phyloP scores from a whole-genome alignment of 2,888 invertebrate genomes.

The Drosophila borealis region DNA sequence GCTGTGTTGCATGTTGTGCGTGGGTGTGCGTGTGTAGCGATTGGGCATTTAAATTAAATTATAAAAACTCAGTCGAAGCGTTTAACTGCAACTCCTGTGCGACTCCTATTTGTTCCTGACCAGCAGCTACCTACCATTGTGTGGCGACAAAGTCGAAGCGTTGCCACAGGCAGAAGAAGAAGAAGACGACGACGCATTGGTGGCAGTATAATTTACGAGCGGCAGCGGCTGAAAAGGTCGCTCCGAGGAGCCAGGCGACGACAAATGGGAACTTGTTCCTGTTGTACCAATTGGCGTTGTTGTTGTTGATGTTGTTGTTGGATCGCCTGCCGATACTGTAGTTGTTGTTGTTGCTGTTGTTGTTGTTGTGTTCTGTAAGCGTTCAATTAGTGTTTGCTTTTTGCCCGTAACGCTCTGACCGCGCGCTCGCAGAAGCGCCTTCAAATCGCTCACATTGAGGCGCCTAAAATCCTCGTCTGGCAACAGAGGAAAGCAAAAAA shows the following conservation, averaged over 20 bases:
- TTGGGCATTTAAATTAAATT: conserved; percentile 68
- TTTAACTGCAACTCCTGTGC: conserved; percentile 45
- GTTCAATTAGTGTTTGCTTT: conserved; percentile 74
- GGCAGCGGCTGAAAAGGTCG: conserved; percentile 19
- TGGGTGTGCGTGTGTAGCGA: conserved; percentile 29
- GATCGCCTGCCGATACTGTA: conserved; percentile 1
- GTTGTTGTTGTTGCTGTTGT: conserved; percentile 9
- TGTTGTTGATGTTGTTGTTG: conserved; percentile 15
- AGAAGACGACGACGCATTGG: conserved; percentile 4
- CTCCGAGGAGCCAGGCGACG: conserved; percentile 33
- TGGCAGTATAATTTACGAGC: conserved; percentile 51
- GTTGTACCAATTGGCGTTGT: conserved; percentile 10
- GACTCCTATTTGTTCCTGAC: conserved; percentile 23
- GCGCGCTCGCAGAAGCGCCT: conserved; percentile 66
- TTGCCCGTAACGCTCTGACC: conserved; percentile 70
- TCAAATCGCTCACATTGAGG: conserved; percentile 70
- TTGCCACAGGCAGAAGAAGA: conserved; percentile 16
- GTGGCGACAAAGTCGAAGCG: conserved; percentile 12
- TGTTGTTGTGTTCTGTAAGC: conserved; percentile 55
- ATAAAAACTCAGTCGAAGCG: conserved; percentile 43
- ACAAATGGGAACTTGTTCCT: conserved; percentile 58
- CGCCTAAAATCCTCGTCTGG: conserved; percentile 50
- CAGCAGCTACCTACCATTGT: conserved; percentile 58
- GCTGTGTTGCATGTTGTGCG: conserved; percentile 22
- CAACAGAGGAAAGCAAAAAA: conserved; percentile 27